Conservation (phyloP, 2,797 vertebrate species). For the Molossus alvarezi region DNA sequence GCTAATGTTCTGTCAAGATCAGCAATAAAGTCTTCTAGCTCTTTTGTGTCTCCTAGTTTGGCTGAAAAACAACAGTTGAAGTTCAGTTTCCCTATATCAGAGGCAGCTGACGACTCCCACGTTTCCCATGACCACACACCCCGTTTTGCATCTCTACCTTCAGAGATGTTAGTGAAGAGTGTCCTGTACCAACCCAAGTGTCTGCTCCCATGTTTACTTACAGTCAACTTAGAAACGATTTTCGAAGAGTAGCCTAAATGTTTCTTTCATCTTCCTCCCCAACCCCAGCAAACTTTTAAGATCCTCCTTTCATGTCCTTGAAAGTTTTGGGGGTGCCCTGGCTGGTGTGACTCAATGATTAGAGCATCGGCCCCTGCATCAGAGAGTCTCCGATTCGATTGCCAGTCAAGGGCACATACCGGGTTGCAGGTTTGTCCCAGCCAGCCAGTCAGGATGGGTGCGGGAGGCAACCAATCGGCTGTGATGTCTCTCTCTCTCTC, state of each 20-base stretch:
- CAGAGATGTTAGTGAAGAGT: not conserved
- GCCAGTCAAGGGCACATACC: no score
- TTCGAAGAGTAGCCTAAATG: not conserved
- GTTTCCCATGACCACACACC: not conserved
- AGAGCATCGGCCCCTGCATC: no score
- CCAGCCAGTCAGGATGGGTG: no score
- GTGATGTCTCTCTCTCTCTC: no score
- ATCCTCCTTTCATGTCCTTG: not conserved
- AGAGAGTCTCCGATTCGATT: no score
- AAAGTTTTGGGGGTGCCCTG: not conserved
- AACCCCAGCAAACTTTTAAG: not conserved
- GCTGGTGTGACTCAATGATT: no score
- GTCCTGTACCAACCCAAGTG: not conserved
- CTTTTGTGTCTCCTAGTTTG: constrained; percentile 99
- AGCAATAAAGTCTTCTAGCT: constrained; percentile 98
- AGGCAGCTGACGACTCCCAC: not conserved
- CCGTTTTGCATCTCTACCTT: not conserved
- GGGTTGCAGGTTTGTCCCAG: no score
- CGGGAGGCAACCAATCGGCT: no score
- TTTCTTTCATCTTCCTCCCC: not conserved
- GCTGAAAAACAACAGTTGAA: constrained; percentile 90
- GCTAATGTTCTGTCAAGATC: constrained; percentile 98
- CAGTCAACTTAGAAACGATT: not conserved
- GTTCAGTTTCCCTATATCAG: constrained; percentile 44
- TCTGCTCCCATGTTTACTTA: not conserved